phyloP scores from a whole-genome alignment of 2,888 invertebrate genomes.

The Papilio elwesi region DNA sequence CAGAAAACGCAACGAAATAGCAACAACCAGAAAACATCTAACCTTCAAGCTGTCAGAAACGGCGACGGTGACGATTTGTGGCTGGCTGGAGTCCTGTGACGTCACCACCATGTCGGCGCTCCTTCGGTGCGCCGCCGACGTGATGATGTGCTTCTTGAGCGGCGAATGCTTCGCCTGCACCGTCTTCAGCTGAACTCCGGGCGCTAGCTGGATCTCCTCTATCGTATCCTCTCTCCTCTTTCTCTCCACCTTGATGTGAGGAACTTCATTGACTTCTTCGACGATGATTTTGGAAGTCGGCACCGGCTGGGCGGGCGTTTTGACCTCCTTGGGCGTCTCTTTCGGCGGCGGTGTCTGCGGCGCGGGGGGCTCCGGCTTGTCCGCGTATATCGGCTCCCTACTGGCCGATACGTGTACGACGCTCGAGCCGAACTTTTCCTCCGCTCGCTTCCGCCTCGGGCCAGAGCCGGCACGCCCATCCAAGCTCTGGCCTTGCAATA shows the following conservation, averaged over 20 bases:
- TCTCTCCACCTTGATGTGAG: slow-evolving; percentile 45
- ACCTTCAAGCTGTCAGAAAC: slow-evolving; percentile 74
- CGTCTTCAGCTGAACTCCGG: slow-evolving; percentile 70
- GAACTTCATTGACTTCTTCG: slow-evolving; percentile 66
- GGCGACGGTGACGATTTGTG: slow-evolving; percentile 71
- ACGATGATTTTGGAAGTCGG: slow-evolving; percentile 56
- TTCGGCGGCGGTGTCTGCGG: slow-evolving; percentile 38
- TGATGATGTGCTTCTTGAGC: slow-evolving; percentile 74
- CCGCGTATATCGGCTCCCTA: slow-evolving; percentile 61
- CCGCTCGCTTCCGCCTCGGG: slow-evolving; percentile 59
- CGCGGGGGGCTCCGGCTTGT: slow-evolving; percentile 40
- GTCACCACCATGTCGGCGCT: slow-evolving; percentile 51
- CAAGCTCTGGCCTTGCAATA: slow-evolving; percentile 76
- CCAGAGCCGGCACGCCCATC: slow-evolving; percentile 75
- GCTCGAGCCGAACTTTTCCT: slow-evolving; percentile 61
- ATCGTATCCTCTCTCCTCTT: slow-evolving; percentile 55
- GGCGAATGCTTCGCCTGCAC: slow-evolving; percentile 72
- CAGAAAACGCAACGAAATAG: too few relatives aligned
- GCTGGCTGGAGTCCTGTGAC: slow-evolving; percentile 48
- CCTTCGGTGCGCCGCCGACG: slow-evolving; percentile 59
- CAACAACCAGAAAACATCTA: neutral
- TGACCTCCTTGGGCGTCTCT: slow-evolving; percentile 45
- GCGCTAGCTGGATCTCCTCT: slow-evolving; percentile 59
- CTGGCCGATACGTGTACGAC: slow-evolving; percentile 57
- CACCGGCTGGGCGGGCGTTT: slow-evolving; percentile 43